phyloP scores from a whole-genome alignment of 2,113 vertebrate genomes.

The Epinephelus fuscoguttatus region DNA sequence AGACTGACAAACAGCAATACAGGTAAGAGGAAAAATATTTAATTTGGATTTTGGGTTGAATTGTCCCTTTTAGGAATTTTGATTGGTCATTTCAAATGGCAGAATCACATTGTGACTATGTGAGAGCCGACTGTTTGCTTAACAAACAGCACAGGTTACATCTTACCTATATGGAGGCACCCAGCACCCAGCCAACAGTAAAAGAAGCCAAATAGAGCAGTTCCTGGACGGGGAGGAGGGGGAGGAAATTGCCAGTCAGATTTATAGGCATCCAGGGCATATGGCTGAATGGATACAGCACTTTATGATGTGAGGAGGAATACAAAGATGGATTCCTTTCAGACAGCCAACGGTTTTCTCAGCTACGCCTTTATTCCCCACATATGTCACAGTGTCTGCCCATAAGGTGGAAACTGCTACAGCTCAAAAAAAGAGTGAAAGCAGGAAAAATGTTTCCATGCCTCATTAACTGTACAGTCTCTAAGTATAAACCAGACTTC shows the following conservation, averaged over 20 bases:
- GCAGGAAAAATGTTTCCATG: neutral
- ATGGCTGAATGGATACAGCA: constrained; percentile 25
- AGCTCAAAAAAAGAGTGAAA: neutral
- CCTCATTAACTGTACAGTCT: neutral
- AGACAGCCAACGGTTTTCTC: constrained; percentile 7
- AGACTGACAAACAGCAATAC: too few species aligned
- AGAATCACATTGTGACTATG: neutral
- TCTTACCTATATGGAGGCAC: neutral
- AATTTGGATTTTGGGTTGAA: too few species aligned
- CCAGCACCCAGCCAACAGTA: constrained; percentile 4
- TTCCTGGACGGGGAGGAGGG: neutral
- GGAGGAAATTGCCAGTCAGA: constrained; percentile 28
- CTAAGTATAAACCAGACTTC: neutral
- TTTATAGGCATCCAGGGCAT: constrained; percentile 26
- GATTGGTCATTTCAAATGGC: neutral
- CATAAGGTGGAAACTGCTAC: neutral
- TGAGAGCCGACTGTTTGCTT: too few species aligned
- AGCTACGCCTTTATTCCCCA: neutral
- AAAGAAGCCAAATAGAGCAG: constrained; percentile 9
- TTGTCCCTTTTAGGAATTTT: neutral
- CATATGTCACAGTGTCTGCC: neutral
- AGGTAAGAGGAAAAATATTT: too few species aligned
- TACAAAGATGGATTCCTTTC: constrained; percentile 36
- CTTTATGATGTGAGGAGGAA: constrained; percentile 41
- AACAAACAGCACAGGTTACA: neutral